A percentile compares a stretch with the other conserved stretches of the same genome.
Evolutionary conservation across 2,888 invertebrate species (phyloP).

Genomic region (Flexamia atlantica): DNA sequence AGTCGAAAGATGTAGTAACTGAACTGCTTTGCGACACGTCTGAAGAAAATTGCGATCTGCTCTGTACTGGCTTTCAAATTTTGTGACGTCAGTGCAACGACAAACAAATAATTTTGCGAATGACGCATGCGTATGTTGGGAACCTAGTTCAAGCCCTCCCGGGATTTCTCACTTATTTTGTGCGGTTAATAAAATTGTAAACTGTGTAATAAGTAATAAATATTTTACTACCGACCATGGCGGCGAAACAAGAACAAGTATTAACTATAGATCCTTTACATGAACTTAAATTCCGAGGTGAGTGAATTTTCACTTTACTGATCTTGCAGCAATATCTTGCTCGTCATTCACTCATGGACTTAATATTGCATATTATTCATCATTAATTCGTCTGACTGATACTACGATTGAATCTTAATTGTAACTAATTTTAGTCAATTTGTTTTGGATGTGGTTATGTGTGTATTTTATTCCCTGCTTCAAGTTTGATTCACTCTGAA

Average conservation of each 20-base stretch:
- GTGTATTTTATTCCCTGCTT: neutral
- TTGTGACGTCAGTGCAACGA: slow-evolving; percentile 64
- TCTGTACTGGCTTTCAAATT: slow-evolving; percentile 25
- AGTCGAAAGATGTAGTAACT: no score
- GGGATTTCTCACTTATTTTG: slow-evolving; percentile 69
- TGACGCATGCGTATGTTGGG: slow-evolving; percentile 71
- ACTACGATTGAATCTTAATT: neutral
- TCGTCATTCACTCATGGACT: neutral
- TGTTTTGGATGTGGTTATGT: no score
- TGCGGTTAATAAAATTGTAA: slow-evolving; percentile 65
- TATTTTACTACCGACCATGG: slow-evolving; percentile 74
- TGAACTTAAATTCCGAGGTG: slow-evolving; percentile 95
- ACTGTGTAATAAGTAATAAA: slow-evolving; percentile 64
- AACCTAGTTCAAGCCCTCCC: slow-evolving; percentile 69
- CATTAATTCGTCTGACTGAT: neutral
- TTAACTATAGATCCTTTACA: slow-evolving; percentile 92
- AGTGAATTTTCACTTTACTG: slow-evolving; percentile 73
- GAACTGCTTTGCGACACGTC: no score
- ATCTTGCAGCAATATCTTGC: neutral
- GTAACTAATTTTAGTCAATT: neutral
- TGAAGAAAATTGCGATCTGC: neutral
- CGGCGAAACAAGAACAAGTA: slow-evolving; percentile 87
- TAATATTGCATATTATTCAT: neutral
- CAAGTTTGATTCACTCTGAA: neutral
- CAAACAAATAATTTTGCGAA: slow-evolving; percentile 69